Conservation (phyloP, 2,797 vertebrate genomes). For the Microctenopoma lineatum region DNA sequence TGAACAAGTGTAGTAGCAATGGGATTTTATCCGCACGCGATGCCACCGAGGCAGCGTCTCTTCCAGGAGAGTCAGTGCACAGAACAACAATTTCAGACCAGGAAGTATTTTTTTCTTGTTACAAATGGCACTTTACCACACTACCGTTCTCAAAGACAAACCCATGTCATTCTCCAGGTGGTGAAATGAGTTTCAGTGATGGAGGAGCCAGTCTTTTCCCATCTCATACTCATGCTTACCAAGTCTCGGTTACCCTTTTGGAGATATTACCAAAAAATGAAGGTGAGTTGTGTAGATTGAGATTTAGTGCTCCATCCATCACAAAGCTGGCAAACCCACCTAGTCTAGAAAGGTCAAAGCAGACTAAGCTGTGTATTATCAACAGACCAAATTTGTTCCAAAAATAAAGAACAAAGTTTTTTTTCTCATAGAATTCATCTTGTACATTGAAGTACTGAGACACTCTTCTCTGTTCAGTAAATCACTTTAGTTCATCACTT, state of each 20-base stretch:
- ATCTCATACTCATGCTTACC: slow-evolving; percentile 36
- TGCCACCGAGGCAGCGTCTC: too few relatives aligned
- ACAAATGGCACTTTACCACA: not conserved
- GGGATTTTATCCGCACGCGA: too few relatives aligned
- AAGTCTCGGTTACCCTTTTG: slow-evolving; percentile 45
- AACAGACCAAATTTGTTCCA: not conserved
- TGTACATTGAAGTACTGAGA: not conserved
- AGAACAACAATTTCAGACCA: too few relatives aligned
- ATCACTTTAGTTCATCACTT: too few relatives aligned
- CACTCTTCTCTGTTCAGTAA: not conserved
- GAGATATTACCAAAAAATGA: slow-evolving; percentile 59
- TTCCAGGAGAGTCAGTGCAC: too few relatives aligned
- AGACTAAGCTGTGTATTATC: not conserved
- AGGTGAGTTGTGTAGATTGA: slow-evolving; percentile 23
- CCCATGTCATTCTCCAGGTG: slow-evolving; percentile 9
- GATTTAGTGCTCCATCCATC: slow-evolving; percentile 39
- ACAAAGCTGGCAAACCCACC: slow-evolving; percentile 11
- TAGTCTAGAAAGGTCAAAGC: slow-evolving; percentile 11
- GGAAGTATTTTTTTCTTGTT: too few relatives aligned
- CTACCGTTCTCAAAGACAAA: not conserved
- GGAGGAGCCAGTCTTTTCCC: slow-evolving; percentile 34
- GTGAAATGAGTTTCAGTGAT: slow-evolving; percentile 20
- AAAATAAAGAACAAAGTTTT: not conserved
- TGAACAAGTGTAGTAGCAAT: too few relatives aligned
- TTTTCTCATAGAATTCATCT: not conserved